phyloP scores from a whole-genome alignment of 1,140 invertebrate species.

The Eupristina koningsbergeri region DNA sequence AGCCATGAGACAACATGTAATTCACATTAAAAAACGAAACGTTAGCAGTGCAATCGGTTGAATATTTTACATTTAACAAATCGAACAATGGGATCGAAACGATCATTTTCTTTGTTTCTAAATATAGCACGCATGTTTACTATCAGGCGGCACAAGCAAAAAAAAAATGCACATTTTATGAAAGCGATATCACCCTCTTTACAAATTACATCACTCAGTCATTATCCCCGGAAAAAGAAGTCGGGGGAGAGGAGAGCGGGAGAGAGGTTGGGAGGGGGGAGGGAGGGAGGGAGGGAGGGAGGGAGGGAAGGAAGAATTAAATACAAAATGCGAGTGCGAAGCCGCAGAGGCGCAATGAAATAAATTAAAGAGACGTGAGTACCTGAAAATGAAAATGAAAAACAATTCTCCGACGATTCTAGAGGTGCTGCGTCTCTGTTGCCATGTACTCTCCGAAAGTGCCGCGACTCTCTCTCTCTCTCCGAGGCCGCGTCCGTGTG shows the following conservation, averaged over 20 bases:
- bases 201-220: constrained; percentile 3
- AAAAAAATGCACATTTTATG: constrained; percentile 4
- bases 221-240: not conserved
- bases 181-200: not conserved
- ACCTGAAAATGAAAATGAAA: constrained; percentile 32
- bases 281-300: not conserved
- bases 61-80: constrained; percentile 22
- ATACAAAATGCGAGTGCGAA: not conserved
- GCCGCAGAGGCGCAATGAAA: not conserved
- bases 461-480: not conserved
- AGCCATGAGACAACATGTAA: no score
- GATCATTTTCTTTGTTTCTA: constrained; percentile 31
- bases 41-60: not conserved
- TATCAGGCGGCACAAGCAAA: constrained; percentile 4
- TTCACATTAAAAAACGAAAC: not conserved
- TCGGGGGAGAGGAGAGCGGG: no score
- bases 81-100: not conserved
- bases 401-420: constrained; percentile 1
- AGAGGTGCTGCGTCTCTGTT: constrained; percentile 28
- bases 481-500: no score
- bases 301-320: not conserved
- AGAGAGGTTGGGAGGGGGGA: no score
- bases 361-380: not conserved
- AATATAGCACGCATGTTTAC: constrained; percentile 38
- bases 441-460: constrained; percentile 20